Conservation (phyloP, 2,797 vertebrate species). For the Okamejei kenojei region DNA sequence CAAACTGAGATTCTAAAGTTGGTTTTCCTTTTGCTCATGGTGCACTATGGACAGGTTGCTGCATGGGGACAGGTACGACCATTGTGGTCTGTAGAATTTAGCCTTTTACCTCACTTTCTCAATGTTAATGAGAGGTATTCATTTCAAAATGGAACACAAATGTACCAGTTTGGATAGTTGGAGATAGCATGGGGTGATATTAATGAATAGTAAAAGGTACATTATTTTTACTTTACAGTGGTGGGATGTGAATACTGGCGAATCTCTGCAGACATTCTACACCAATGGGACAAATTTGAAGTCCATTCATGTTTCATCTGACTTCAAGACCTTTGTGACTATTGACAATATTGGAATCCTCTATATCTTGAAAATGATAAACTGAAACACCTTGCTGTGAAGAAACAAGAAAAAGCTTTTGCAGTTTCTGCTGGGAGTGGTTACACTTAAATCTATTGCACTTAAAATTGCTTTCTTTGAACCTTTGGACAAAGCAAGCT, state of each 20-base stretch:
- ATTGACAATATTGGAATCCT: slow-evolving; percentile 91
- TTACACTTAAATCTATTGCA: not conserved
- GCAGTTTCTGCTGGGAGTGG: not conserved
- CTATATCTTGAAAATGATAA: slow-evolving; percentile 77
- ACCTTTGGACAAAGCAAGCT: not conserved
- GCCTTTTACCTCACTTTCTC: not conserved
- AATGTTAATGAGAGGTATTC: not conserved
- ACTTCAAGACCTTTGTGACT: slow-evolving; percentile 83
- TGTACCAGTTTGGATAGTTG: not conserved
- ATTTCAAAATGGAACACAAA: not conserved
- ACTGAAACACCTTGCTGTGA: slow-evolving; percentile 45
- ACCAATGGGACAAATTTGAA: slow-evolving; percentile 79
- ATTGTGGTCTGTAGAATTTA: not conserved
- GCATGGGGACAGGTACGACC: not conserved
- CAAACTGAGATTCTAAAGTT: not conserved
- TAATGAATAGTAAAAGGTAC: not conserved
- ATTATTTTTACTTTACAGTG: slow-evolving; percentile 58
- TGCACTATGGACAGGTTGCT: too few species aligned
- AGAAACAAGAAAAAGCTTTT: not conserved
- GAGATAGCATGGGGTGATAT: not conserved
- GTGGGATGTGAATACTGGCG: slow-evolving; percentile 78
- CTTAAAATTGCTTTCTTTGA: slow-evolving; percentile 20
- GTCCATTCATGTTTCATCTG: slow-evolving; percentile 73
- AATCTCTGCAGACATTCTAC: slow-evolving; percentile 85
- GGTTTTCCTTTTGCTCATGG: too few species aligned